These are phyloP conservation scores for Mohoua ochrocephala DNA, from an alignment of 2,113 vertebrate species.

Conservation along the genomic window DNA sequence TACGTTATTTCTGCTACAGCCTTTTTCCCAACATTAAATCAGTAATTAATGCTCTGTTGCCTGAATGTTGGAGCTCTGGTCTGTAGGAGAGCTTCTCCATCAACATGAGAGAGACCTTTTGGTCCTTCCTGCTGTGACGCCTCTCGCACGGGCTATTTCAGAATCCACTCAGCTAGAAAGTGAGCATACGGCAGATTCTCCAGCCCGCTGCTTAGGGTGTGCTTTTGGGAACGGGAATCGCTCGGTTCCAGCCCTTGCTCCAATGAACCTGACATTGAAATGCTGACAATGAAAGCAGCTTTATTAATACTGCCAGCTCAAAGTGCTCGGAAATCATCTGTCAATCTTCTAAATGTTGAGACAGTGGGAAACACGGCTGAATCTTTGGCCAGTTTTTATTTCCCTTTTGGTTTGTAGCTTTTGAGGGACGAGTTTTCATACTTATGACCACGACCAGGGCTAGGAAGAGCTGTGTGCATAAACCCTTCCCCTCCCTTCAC, in stretches of 20 bases:
- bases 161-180: background rate
- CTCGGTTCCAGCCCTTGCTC: slow-evolving; percentile 19
- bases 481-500: background rate
- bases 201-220: background rate
- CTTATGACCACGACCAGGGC: background rate
- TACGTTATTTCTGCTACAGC: background rate
- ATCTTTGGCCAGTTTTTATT: background rate
- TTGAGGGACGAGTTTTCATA: background rate
- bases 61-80: background rate
- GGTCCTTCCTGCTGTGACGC: background rate
- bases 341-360: background rate
- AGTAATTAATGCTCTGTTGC: background rate
- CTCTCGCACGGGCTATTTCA: background rate
- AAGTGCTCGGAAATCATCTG: background rate
- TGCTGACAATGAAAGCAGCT: slow-evolving; percentile 22
- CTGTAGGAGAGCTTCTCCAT: background rate
- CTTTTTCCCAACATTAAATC: background rate
- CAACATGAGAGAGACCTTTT: background rate
- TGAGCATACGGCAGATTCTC: background rate
- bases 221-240: background rate
- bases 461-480: background rate
- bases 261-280: slow-evolving; percentile 17
- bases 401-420: background rate
- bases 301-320: background rate
- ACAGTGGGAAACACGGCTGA: background rate